Conservation (phyloP, 2,888 invertebrate species). For the Chrysolina americana region DNA sequence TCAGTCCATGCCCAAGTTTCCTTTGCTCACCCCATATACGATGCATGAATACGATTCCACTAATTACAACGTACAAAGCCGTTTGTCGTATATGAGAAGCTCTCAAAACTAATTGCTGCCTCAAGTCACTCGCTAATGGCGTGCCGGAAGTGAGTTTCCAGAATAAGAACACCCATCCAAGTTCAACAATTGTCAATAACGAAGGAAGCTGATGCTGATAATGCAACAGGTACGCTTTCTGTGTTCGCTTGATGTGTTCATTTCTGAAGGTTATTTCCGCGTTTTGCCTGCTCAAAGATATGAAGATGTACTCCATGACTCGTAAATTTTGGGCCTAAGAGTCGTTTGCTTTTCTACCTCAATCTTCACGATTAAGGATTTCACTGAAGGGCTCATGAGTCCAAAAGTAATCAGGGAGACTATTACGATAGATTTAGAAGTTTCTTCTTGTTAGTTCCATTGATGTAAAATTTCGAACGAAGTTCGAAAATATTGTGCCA, state of each 20-base stretch:
- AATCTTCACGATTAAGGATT: too few species aligned
- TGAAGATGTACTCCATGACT: neutral
- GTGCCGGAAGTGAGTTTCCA: constrained; percentile 49
- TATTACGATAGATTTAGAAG: too few species aligned
- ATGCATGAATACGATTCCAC: constrained; percentile 46
- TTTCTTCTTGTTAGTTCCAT: too few species aligned
- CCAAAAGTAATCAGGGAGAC: too few species aligned
- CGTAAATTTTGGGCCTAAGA: too few species aligned
- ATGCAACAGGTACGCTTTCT: constrained; percentile 43
- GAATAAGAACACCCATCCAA: constrained; percentile 45
- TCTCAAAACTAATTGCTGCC: constrained; percentile 51
- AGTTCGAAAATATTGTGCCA: too few species aligned
- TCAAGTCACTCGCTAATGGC: constrained; percentile 54
- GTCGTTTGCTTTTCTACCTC: too few species aligned
- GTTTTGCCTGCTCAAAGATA: neutral
- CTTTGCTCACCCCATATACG: constrained; percentile 42
- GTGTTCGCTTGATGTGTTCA: constrained; percentile 41
- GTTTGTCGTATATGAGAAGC: constrained; percentile 7
- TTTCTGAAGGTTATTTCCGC: constrained; percentile 21
- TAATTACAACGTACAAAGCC: constrained; percentile 32
- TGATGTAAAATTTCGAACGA: too few species aligned
- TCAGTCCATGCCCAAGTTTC: too few species aligned
- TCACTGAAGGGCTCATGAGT: too few species aligned
- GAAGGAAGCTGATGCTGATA: constrained; percentile 41
- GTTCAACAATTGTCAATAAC: constrained; percentile 47